Evolutionary conservation across 2,888 invertebrate genomes (phyloP).

Genomic region (Sturmia bella): DNA sequence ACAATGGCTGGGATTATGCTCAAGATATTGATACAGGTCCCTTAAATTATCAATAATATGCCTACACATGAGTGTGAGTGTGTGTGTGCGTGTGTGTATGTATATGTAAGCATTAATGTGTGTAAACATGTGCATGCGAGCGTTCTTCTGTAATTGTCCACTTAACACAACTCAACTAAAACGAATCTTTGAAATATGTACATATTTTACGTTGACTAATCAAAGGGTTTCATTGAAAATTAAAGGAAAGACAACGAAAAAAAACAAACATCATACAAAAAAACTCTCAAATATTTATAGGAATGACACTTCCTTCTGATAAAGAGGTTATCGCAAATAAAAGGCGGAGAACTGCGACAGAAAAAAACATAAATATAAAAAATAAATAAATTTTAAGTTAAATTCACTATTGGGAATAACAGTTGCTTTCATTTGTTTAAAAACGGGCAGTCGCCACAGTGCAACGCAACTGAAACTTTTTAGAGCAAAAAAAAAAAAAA

Average conservation of each 20-base stretch:
- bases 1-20: slow-evolving; percentile 49
- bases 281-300: slow-evolving; percentile 16
- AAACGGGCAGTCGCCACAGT: slow-evolving; percentile 6
- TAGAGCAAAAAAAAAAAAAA: neutral
- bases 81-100: too few relatives aligned
- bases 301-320: slow-evolving; percentile 56
- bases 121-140: neutral
- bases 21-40: slow-evolving; percentile 24
- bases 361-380: neutral
- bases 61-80: neutral
- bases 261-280: neutral
- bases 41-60: neutral
- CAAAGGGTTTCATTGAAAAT: slow-evolving; percentile 63
- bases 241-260: neutral
- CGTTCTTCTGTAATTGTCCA: slow-evolving; percentile 12
- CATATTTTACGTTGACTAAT: slow-evolving; percentile 25
- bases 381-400: slow-evolving; percentile 5
- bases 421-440: slow-evolving; percentile 45
- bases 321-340: slow-evolving; percentile 64
- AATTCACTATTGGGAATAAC: slow-evolving; percentile 26
- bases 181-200: slow-evolving; percentile 26
- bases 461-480: slow-evolving; percentile 1
- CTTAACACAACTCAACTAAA: slow-evolving; percentile 22
- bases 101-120: neutral
- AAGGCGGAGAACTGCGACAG: slow-evolving; percentile 5